Evolutionary conservation across 1,140 invertebrate species (phyloP).

Genomic region (Dreissena rostriformis): DNA sequence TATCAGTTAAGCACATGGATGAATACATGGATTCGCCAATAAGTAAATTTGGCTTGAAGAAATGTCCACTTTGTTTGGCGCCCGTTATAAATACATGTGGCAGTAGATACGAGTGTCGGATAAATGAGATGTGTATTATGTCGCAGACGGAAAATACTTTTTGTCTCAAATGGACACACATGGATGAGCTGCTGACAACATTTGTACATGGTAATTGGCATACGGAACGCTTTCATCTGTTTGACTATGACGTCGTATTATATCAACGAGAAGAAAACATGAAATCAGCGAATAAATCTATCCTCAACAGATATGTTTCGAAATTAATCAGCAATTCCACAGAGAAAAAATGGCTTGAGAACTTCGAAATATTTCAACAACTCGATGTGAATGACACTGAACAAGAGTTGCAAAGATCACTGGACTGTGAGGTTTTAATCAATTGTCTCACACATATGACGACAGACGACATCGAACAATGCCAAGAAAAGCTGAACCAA

Average conservation of each 20-base stretch:
- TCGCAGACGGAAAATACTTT: background rate
- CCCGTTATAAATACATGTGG: background rate
- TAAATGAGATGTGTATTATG: background rate
- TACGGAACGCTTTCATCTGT: background rate
- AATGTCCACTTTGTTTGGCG: background rate
- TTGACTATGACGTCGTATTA: no score
- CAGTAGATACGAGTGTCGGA: background rate
- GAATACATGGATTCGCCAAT: background rate
- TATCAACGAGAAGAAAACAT: no score
- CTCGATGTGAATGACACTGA: background rate
- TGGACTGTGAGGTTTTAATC: background rate
- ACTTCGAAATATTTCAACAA: background rate
- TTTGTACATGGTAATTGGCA: background rate
- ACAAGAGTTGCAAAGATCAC: background rate
- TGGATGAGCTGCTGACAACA: background rate
- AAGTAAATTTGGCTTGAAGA: background rate
- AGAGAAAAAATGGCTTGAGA: background rate
- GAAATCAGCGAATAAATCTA: no score
- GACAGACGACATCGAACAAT: background rate
- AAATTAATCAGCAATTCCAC: background rate
- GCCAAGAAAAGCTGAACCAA: background rate
- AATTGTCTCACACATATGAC: background rate
- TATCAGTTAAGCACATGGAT: background rate
- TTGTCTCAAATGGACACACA: background rate
- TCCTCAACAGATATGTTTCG: background rate